Evolutionary conservation across 2,797 vertebrate species (phyloP).

Genomic region (Limnodromus scolopaceus): DNA sequence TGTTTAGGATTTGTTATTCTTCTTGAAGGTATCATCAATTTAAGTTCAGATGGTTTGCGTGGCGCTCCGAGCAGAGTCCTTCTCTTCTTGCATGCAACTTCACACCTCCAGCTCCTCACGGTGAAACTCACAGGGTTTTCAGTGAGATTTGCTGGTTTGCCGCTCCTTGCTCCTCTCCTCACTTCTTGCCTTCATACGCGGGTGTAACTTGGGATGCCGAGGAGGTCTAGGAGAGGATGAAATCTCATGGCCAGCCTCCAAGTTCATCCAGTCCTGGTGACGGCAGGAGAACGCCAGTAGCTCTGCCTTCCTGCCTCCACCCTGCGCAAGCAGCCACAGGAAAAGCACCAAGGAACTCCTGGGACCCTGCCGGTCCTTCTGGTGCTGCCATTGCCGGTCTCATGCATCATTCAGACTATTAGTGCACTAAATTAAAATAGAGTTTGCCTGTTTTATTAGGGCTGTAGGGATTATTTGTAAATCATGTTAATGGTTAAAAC

Average conservation of each 20-base stretch:
- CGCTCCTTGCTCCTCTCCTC: neutral
- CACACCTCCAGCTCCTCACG: neutral
- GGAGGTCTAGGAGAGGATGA: neutral
- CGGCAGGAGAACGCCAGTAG: rapidly evolving
- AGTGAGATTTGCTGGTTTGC: neutral
- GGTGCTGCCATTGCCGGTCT: neutral
- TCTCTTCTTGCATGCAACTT: neutral
- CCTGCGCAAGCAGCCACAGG: rapidly evolving
- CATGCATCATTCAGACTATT: neutral
- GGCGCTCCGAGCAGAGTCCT: neutral
- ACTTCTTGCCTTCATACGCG: rapidly evolving
- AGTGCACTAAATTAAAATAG: neutral
- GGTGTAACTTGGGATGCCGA: neutral
- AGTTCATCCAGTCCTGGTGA: neutral
- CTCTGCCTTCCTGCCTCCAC: neutral
- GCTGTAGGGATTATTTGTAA: neutral
- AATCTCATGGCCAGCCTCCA: neutral
- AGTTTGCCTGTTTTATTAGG: neutral
- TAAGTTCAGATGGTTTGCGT: neutral
- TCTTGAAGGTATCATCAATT: neutral
- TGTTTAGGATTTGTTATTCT: slow-evolving; percentile 10
- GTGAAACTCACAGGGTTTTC: neutral
- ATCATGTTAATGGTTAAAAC: neutral
- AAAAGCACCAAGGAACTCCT: neutral
- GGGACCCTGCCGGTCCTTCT: neutral